Evolutionary conservation across 2,797 vertebrate genomes (phyloP).

Genomic region (Hybognathus amarus): DNA sequence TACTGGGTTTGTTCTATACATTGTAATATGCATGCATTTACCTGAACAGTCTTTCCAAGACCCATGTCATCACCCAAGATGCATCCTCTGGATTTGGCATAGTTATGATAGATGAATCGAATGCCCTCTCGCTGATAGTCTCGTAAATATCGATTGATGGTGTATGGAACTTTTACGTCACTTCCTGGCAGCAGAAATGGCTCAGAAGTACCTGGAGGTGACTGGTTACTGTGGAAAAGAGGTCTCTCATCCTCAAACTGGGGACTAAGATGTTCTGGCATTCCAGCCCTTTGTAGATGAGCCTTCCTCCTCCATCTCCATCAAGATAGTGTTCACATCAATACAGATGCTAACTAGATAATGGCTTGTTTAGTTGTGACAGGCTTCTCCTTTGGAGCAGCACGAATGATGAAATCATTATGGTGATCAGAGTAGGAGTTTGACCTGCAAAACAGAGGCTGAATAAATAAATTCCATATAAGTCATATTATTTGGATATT

Average conservation of each 20-base stretch:
- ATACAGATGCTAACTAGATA: neutral
- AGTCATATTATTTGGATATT: neutral
- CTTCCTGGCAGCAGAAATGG: slow-evolving; percentile 79
- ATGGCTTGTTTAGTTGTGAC: neutral
- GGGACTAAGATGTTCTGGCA: slow-evolving; percentile 49
- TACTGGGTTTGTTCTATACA: neutral
- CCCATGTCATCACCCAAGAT: slow-evolving; percentile 98
- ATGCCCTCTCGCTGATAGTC: slow-evolving; percentile 93
- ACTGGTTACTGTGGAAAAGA: slow-evolving; percentile 78
- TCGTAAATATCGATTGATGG: slow-evolving; percentile 94
- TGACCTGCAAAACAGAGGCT: slow-evolving; percentile 2
- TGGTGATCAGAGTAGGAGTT: neutral
- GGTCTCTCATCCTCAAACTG: slow-evolving; percentile 85
- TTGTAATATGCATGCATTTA: slow-evolving; percentile 61
- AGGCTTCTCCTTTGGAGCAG: neutral
- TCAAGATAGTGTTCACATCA: neutral
- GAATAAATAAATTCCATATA: neutral
- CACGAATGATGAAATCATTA: neutral
- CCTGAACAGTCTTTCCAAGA: slow-evolving; percentile 97
- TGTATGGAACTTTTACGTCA: slow-evolving; percentile 85
- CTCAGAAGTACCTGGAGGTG: slow-evolving; percentile 67
- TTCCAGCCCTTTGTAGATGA: neutral
- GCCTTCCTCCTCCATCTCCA: slow-evolving; percentile 32
- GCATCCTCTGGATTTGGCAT: slow-evolving; percentile 83
- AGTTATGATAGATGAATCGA: slow-evolving; percentile 87